Conservation (phyloP, 2,797 vertebrate species). For the Phrynocephalus forsythii region DNA sequence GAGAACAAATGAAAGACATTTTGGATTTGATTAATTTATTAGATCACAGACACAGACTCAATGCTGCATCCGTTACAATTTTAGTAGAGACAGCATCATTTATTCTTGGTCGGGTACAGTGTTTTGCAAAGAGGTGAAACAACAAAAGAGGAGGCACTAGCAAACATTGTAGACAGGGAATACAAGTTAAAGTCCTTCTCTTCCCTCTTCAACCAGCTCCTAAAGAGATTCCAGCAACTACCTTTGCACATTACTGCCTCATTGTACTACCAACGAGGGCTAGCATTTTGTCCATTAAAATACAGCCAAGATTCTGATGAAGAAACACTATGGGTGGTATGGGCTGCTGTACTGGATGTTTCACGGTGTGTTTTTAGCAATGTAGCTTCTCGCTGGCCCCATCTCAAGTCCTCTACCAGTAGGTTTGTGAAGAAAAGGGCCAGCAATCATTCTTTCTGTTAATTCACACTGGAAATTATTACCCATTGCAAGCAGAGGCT, state of each 20-base stretch:
- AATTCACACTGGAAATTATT: constrained; percentile 2
- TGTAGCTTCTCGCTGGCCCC: neutral
- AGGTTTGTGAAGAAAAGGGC: neutral
- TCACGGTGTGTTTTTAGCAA: neutral
- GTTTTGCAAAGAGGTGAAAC: constrained; percentile 32
- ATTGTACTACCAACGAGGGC: neutral
- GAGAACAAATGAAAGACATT: constrained; percentile 2
- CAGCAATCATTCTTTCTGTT: neutral
- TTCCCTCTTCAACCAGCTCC: neutral
- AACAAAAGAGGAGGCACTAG: constrained; percentile 25
- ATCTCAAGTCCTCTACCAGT: neutral
- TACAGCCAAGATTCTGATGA: constrained; percentile 13
- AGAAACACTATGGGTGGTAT: neutral
- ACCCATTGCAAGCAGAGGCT: neutral
- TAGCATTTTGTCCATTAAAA: constrained; percentile 12
- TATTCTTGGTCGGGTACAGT: constrained; percentile 34
- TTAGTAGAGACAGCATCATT: constrained; percentile 31
- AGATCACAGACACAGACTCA: constrained; percentile 38
- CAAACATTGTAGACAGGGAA: neutral
- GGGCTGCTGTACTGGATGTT: neutral
- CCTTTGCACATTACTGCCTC: neutral
- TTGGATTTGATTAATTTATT: constrained; percentile 46
- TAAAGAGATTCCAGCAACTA: neutral
- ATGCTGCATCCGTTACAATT: constrained; percentile 39
- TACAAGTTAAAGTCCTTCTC: neutral